A percentile compares a stretch with the other conserved stretches of the same genome.
These are phyloP conservation scores for Lepeophtheirus nordmannii DNA, from an alignment of 2,888 invertebrate genomes.

Conservation along the genomic window DNA sequence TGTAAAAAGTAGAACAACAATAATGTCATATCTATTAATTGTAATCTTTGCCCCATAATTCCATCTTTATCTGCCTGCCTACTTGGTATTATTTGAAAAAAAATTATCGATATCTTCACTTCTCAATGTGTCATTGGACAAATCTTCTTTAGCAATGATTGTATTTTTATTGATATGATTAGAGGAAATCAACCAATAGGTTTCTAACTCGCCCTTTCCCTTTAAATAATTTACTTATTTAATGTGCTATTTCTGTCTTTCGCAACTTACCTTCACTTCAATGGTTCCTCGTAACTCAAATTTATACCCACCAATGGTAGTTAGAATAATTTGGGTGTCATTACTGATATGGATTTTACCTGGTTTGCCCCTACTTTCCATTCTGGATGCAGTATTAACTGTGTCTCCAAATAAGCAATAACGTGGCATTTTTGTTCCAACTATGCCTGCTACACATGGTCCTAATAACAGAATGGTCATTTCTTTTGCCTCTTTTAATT, in stretches of 20 bases:
- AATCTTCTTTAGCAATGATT: not conserved
- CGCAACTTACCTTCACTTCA: conserved; percentile 18
- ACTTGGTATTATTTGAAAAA: not conserved
- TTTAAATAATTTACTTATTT: not conserved
- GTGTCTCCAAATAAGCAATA: conserved; percentile 23
- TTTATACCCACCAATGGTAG: conserved; percentile 13
- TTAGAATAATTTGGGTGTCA: conserved; percentile 15
- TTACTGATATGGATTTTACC: conserved; percentile 20
- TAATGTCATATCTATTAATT: too few species aligned
- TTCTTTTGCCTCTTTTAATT: too few species aligned
- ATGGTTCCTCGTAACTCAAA: conserved; percentile 10
- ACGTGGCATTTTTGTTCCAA: conserved; percentile 19
- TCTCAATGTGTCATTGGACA: not conserved
- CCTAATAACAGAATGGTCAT: not conserved
- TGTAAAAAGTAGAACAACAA: too few species aligned
- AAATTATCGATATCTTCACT: not conserved
- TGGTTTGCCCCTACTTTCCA: conserved; percentile 1
- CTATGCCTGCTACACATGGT: conserved; percentile 20
- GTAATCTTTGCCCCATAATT: too few species aligned
- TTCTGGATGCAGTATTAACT: conserved; percentile 20
- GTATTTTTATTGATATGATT: not conserved
- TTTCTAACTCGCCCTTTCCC: not conserved
- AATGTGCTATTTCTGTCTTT: not conserved
- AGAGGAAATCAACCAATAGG: not conserved
- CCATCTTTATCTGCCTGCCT: not conserved